phyloP scores from a whole-genome alignment of 2,888 invertebrate genomes.

The Sialis fuliginosa region DNA sequence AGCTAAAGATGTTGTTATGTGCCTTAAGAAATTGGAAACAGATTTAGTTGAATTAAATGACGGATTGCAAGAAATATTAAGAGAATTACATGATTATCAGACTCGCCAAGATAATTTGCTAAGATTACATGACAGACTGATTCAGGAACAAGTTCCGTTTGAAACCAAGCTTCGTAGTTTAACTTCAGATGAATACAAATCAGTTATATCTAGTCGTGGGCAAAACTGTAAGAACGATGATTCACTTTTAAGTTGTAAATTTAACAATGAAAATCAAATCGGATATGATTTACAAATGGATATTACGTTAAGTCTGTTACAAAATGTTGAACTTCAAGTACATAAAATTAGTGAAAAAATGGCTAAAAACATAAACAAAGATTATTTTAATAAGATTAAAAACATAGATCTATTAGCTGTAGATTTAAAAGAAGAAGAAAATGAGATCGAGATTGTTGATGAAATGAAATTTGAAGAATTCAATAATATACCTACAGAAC shows the following conservation, averaged over 20 bases:
- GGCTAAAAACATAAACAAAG: slow-evolving; percentile 13
- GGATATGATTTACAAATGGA: slow-evolving; percentile 25
- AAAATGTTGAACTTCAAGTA: slow-evolving; percentile 30
- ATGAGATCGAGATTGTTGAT: not conserved
- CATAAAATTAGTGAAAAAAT: slow-evolving; percentile 28
- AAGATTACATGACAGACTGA: slow-evolving; percentile 34
- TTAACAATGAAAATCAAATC: slow-evolving; percentile 21
- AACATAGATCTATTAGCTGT: not conserved
- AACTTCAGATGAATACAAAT: slow-evolving; percentile 18
- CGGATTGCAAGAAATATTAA: slow-evolving; percentile 45
- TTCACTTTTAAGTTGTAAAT: slow-evolving; percentile 22
- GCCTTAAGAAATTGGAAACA: slow-evolving; percentile 44
- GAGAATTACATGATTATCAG: slow-evolving; percentile 44
- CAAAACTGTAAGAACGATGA: slow-evolving; percentile 23
- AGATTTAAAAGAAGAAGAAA: not conserved
- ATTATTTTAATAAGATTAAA: not conserved
- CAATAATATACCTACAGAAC: slow-evolving; percentile 14
- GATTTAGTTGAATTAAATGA: slow-evolving; percentile 43
- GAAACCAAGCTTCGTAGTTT: slow-evolving; percentile 22
- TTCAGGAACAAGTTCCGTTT: slow-evolving; percentile 32
- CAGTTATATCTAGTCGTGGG: slow-evolving; percentile 17
- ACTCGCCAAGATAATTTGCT: slow-evolving; percentile 41
- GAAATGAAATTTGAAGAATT: not conserved
- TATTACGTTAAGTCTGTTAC: slow-evolving; percentile 27
- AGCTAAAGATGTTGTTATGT: slow-evolving; percentile 45